Evolutionary conservation across 2,888 invertebrate species (phyloP).

Genomic region (Pollenia amentaria): DNA sequence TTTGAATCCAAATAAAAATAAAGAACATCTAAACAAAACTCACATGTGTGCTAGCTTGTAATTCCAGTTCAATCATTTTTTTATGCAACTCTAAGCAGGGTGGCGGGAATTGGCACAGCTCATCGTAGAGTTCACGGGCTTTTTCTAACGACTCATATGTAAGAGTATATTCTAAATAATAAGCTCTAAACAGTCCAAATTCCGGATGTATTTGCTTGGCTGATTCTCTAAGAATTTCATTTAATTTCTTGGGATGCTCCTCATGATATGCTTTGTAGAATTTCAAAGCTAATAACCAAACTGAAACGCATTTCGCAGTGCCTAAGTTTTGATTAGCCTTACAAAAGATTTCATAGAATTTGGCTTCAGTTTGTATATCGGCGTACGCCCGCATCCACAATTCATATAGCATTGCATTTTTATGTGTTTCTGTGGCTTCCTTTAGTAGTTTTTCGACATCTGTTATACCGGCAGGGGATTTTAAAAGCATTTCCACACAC

Average conservation of each 20-base stretch:
- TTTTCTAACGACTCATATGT: slow-evolving; percentile 83
- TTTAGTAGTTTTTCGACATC: slow-evolving; percentile 79
- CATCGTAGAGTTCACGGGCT: slow-evolving; percentile 87
- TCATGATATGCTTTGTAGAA: slow-evolving; percentile 80
- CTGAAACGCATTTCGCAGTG: slow-evolving; percentile 74
- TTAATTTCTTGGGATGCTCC: slow-evolving; percentile 76
- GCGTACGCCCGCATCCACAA: slow-evolving; percentile 85
- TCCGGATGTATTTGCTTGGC: slow-evolving; percentile 77
- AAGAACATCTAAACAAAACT: neutral
- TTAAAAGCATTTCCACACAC: slow-evolving; percentile 83
- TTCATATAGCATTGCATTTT: slow-evolving; percentile 85
- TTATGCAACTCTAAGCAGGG: slow-evolving; percentile 87
- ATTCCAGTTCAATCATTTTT: slow-evolving; percentile 86
- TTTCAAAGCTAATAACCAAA: slow-evolving; percentile 80
- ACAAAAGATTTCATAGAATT: slow-evolving; percentile 84
- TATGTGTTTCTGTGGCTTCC: slow-evolving; percentile 84
- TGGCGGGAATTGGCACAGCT: slow-evolving; percentile 87
- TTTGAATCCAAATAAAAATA: neutral
- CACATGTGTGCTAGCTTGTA: slow-evolving; percentile 74
- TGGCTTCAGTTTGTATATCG: slow-evolving; percentile 82
- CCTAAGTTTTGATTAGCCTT: slow-evolving; percentile 80
- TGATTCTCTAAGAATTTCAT: slow-evolving; percentile 79
- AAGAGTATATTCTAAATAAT: slow-evolving; percentile 79
- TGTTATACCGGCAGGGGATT: slow-evolving; percentile 76
- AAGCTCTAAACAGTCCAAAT: slow-evolving; percentile 79